These are phyloP conservation scores for Thermophis baileyi DNA, from an alignment of 2,113 vertebrate species.

Conservation along the genomic window DNA sequence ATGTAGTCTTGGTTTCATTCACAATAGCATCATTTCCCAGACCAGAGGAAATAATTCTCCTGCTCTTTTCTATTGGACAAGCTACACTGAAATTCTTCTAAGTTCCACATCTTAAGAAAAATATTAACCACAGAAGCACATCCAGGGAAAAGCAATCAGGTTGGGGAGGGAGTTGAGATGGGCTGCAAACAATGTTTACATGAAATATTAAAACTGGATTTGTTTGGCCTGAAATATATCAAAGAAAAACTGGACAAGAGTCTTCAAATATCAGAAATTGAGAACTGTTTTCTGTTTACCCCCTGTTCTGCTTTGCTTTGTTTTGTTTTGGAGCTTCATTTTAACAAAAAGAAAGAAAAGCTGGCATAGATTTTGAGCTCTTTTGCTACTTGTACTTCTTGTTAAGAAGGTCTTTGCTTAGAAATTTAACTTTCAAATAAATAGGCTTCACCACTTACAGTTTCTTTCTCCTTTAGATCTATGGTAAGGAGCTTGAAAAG, in stretches of 20 bases:
- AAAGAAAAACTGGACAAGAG: not conserved
- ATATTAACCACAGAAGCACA: not conserved
- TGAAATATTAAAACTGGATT: not conserved
- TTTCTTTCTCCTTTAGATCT: not conserved
- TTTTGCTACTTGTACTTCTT: conserved; percentile 40
- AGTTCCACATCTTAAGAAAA: not conserved
- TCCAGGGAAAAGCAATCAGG: not conserved
- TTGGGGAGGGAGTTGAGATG: not conserved
- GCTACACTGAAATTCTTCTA: not conserved
- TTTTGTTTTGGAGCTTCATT: conserved; percentile 32
- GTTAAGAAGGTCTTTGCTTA: conserved; percentile 42
- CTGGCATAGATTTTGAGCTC: conserved; percentile 39
- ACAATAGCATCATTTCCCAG: not conserved
- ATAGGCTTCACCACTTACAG: not conserved
- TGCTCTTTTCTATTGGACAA: not conserved
- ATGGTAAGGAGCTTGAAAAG: not conserved
- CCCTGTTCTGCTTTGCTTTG: not conserved
- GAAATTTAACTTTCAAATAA: not conserved
- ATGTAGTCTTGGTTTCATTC: not conserved
- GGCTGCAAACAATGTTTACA: not conserved
- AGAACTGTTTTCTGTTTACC: not conserved
- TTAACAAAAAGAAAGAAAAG: conserved; percentile 1
- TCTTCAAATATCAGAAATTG: not conserved
- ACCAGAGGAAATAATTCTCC: not conserved
- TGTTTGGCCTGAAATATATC: not conserved